Base-by-base conservation (phyloP, 2,888 invertebrate genomes). In the Epistrophe eligans region DNA sequence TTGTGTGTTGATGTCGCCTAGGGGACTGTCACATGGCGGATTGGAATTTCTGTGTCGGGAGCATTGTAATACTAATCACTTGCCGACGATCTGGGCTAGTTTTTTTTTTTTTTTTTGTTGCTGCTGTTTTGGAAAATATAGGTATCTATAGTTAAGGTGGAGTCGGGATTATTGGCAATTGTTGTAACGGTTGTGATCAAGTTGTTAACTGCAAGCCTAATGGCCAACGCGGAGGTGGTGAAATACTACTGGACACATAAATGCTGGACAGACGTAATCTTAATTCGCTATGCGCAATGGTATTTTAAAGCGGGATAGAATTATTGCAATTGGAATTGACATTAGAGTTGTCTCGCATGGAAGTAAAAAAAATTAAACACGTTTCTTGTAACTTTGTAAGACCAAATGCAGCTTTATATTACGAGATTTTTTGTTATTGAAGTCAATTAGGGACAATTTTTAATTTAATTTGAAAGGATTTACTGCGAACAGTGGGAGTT, bases 181-280 rank as follows among this genome's bases (percentile, higher is more conserved):
- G 80, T 84, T 77, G 77, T 77, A 81, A 84, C 84, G 77, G 84
- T 84, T 81, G 81, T 73, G 81, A 84, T 84, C 84, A 84, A 84
- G 84, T 84, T 84, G 84, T 84, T 84, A 84, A 77, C 60, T 77
- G 57, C 15, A 17, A 52, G 71, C 80, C 72, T 81, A 80, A 84
- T 84, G 81, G 28, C 57, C 38, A 67, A 57, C 52, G 72, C 60
- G 84, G 84, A 77, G 84, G 84, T 77, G 84, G 84, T 84, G 84
- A 84, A 81, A 81, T 73, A 84, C 66, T 45, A 40, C 43, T 38
- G 28, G 32, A 50, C 74, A 52, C 50, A 35, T 35, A 62, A 38
- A 66, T 55, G 38, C 40, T 55, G n/a, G 40, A 70, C 38, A 28
- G 38, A 55, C 70, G 77, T 40, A 58, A 84, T 84, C 79, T 79